phyloP scores from a whole-genome alignment of 1,140 invertebrate species.

The Antheraea pernyi region DNA sequence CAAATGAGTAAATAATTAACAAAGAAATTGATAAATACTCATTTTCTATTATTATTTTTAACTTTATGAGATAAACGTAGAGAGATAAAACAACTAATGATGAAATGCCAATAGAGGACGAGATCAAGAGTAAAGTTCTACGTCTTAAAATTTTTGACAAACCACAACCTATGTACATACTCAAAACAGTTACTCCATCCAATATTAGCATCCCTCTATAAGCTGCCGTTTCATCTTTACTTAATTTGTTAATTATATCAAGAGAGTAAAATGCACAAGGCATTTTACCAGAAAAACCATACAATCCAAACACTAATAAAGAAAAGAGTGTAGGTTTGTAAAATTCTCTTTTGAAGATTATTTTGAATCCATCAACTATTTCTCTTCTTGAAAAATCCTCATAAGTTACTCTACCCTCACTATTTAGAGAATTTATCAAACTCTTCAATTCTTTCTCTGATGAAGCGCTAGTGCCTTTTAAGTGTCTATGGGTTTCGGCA shows the following conservation, averaged over 20 bases:
- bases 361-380: neutral
- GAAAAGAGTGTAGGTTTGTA: constrained; percentile 20
- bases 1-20: constrained; percentile 20
- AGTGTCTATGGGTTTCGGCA: constrained; percentile 28
- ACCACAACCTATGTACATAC: constrained; percentile 22
- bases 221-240: constrained; percentile 11
- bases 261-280: constrained; percentile 21
- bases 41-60: constrained; percentile 15
- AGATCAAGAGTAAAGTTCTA: constrained; percentile 3
- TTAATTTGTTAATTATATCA: constrained; percentile 24
- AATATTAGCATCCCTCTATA: constrained; percentile 22
- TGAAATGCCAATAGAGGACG: constrained; percentile 7
- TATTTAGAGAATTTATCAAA: constrained; percentile 2
- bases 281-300: constrained; percentile 23
- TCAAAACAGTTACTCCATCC: constrained; percentile 19
- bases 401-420: neutral
- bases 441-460: constrained; percentile 29
- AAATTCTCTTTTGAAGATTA: constrained; percentile 6
- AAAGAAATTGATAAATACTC: constrained; percentile 19
- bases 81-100: constrained; percentile 14
- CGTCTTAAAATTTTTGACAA: constrained; percentile 17
- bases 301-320: constrained; percentile 12
- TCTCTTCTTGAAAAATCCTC: neutral
- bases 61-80: constrained; percentile 22
- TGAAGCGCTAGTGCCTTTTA: constrained; percentile 26